phyloP scores from a whole-genome alignment of 2,797 vertebrate genomes.

The Premnoplex brunnescens region DNA sequence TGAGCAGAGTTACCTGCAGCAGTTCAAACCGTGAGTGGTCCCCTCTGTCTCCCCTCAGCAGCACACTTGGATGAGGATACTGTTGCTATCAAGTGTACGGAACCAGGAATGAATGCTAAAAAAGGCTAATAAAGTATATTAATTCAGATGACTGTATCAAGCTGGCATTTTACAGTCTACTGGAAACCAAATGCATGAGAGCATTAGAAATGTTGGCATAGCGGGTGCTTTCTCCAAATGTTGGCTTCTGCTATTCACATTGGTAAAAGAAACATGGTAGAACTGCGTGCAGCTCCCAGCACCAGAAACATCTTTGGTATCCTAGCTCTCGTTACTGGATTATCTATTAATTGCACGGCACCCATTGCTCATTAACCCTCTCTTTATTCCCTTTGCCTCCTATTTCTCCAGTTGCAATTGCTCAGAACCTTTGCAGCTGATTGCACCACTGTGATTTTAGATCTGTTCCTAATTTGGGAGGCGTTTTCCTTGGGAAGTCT shows the following conservation, averaged over 20 bases:
- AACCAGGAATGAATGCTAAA: background rate
- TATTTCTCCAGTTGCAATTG: background rate
- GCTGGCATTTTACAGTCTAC: constrained; percentile 60
- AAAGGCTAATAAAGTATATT: constrained; percentile 53
- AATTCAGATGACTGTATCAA: constrained; percentile 40
- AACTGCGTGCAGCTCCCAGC: background rate
- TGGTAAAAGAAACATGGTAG: background rate
- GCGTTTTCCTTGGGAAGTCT: background rate
- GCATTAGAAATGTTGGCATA: constrained; percentile 54
- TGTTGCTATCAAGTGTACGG: background rate
- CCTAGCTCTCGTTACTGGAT: background rate
- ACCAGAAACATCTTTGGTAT: background rate
- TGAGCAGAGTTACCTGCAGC: background rate
- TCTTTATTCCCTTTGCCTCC: background rate
- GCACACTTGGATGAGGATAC: background rate
- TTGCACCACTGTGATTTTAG: background rate
- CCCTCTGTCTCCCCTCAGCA: background rate
- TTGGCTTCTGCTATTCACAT: constrained; percentile 10
- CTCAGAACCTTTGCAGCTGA: background rate
- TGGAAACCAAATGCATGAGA: constrained; percentile 46
- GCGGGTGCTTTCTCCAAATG: constrained; percentile 51
- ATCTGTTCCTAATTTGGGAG: constrained; percentile 37
- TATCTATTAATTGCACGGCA: background rate
- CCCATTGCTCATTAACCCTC: background rate
- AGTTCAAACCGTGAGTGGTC: accelerated